Conservation (phyloP, 1,140 invertebrate species). For the Cyclargus thomasi region DNA sequence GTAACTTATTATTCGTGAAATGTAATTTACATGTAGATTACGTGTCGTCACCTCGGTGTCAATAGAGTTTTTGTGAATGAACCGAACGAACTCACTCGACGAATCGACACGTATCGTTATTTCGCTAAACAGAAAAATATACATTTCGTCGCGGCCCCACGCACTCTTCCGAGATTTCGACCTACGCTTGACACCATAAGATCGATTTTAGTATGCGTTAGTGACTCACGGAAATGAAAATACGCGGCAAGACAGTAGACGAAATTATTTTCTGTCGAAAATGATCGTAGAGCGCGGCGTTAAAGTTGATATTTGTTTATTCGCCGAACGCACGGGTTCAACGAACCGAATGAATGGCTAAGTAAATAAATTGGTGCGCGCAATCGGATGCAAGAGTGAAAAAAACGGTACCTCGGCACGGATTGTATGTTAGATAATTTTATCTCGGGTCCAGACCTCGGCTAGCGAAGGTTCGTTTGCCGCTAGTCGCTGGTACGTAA, state of each 20-base stretch:
- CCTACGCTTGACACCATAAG: background rate
- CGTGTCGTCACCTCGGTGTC: conserved; percentile 29
- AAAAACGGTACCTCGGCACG: conserved; percentile 45
- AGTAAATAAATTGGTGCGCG: conserved; percentile 64
- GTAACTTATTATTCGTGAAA: conserved; percentile 3
- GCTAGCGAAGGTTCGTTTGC: conserved; percentile 16
- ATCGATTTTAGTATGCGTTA: conserved; percentile 2
- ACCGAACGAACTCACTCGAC: conserved; percentile 36
- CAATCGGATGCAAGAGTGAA: conserved; percentile 46
- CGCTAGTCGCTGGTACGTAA: conserved; percentile 1
- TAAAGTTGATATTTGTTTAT: conserved; percentile 25
- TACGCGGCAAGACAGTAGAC: conserved; percentile 24
- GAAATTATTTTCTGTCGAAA: conserved; percentile 16
- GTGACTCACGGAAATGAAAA: conserved; percentile 14
- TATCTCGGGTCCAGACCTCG: conserved; percentile 26
- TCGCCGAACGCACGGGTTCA: conserved; percentile 35
- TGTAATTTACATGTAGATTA: background rate
- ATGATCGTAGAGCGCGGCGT: conserved; percentile 16
- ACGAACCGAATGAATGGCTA: conserved; percentile 49
- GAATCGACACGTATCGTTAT: conserved; percentile 45
- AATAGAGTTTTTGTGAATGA: conserved; percentile 49
- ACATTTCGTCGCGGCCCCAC: background rate
- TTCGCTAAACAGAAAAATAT: conserved; percentile 22
- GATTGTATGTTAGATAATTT: conserved; percentile 42
- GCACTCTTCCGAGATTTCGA: background rate